Base-by-base conservation (phyloP, 2,797 vertebrate genomes). In the Neosilurus hyrtlii region DNA sequence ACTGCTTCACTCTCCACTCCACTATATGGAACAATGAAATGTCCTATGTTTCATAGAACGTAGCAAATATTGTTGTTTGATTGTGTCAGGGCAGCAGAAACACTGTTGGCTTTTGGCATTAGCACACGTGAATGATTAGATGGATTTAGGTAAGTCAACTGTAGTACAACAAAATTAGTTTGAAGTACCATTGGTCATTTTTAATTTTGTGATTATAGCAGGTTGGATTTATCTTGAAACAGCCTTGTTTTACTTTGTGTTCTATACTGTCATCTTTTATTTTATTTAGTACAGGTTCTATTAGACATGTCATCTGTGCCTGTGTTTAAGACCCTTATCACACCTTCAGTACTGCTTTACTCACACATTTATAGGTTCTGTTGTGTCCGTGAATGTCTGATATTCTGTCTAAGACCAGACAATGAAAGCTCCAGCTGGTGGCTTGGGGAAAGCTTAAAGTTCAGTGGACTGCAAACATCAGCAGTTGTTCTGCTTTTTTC, bases 361-460 rank as follows among this genome's bases (percentile, higher is more conserved):
- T 86, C 86, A 85, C 61, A 67, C 85, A 78, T 83, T 83, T 61
- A 43, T 43, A 77, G 81, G 83, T 86, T 88, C 85, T 91, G 90
- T 91, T 86, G 76, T 68, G 49, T 83, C 71, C 81, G 56, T 4
- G 70, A 4, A 90, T 91, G 90, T 84, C 90, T 70, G 86, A 91
- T 83, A 3, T 72, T 73, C 51, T 71, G 9, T 52, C 35, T n/a
- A 79, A 26, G 16, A 79, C 24, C 73, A 77, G 79, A 43, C 43
- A 43, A 59, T 78, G 73, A 71, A 83, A n/a, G 63, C 63, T 61
- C 51, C 73, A 77, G 37, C 43, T 61, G 82, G 71, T 22, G 75
- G 49, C 77, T 73, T 80, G 78, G 26, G 8, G 30, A 26, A 83
- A 67, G 56, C 14, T 35, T 52, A 75, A 22, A 57, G 59, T 52